Percentiles rank a stretch among this genome's conserved stretches.
Conservation (phyloP, 2,113 vertebrate genomes). For the Nothobranchius kuhntae region DNA sequence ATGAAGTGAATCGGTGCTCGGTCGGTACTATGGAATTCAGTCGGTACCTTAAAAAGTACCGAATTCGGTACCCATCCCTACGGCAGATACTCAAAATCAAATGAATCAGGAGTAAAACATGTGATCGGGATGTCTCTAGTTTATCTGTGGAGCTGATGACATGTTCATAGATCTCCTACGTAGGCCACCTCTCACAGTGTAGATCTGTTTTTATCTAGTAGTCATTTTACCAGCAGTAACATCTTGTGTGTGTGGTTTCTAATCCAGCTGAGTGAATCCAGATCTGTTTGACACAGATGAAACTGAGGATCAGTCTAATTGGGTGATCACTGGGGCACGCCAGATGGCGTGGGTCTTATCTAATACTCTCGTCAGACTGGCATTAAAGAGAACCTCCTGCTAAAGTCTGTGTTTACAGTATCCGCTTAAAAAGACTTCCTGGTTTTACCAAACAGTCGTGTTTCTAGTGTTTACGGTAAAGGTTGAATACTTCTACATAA, state of each 20-base stretch:
- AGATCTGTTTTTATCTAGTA: not conserved
- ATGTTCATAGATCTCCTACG: not conserved
- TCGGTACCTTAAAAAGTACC: too few relatives aligned
- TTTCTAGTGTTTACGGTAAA: slow-evolving; percentile 1
- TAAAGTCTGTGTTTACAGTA: slow-evolving; percentile 58
- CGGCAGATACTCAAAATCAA: too few relatives aligned
- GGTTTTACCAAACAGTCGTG: not conserved
- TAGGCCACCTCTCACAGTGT: not conserved
- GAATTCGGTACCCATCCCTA: too few relatives aligned
- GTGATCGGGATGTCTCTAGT: too few relatives aligned
- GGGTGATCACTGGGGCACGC: slow-evolving; percentile 40
- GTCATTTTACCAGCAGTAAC: slow-evolving; percentile 11
- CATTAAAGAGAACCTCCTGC: slow-evolving; percentile 49
- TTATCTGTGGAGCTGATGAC: not conserved
- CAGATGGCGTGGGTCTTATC: slow-evolving; percentile 58
- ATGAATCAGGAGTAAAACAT: too few relatives aligned
- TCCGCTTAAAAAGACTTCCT: slow-evolving; percentile 45
- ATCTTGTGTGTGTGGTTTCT: not conserved
- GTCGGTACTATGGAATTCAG: too few relatives aligned
- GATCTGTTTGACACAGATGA: slow-evolving; percentile 42
- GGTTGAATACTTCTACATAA: not conserved
- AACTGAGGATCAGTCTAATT: slow-evolving; percentile 54
- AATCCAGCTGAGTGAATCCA: slow-evolving; percentile 36
- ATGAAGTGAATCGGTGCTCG: too few relatives aligned
- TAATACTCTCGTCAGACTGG: slow-evolving; percentile 46